Conservation (phyloP, 2,797 vertebrate species). For the Paguma larvata region DNA sequence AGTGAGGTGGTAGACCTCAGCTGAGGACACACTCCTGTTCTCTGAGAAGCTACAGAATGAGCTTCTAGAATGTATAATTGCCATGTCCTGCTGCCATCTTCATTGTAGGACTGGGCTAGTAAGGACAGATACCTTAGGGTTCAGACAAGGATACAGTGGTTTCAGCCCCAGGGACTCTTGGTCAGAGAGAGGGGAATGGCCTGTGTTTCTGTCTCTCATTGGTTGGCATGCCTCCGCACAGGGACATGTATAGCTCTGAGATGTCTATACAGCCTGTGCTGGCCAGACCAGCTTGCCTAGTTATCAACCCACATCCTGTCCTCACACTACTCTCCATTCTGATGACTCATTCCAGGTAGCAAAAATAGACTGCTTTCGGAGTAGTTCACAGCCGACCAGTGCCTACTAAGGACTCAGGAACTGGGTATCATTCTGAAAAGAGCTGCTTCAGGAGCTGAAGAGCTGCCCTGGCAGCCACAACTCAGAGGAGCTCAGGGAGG, state of each 20-base stretch:
- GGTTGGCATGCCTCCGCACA: not conserved
- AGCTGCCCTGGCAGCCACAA: not conserved
- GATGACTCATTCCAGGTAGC: not conserved
- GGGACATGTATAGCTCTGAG: not conserved
- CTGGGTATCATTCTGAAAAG: not conserved
- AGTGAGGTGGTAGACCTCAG: not conserved
- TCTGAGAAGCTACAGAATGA: not conserved
- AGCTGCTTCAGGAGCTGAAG: not conserved
- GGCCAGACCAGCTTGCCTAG: not conserved
- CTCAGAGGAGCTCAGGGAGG: not conserved
- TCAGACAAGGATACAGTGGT: not conserved
- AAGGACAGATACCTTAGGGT: not conserved
- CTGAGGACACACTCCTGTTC: not conserved
- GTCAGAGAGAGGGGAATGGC: not conserved
- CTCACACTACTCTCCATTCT: not conserved
- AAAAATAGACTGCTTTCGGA: not conserved
- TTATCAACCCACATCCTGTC: not conserved
- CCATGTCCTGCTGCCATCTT: not conserved
- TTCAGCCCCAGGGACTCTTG: not conserved
- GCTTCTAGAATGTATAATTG: not conserved
- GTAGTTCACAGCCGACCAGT: not conserved
- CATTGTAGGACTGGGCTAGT: not conserved
- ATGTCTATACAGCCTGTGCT: not conserved
- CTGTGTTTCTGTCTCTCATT: not conserved
- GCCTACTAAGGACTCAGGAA: fast-evolving